phyloP scores from a whole-genome alignment of 2,113 vertebrate genomes.

The Oncorhynchus nerka region DNA sequence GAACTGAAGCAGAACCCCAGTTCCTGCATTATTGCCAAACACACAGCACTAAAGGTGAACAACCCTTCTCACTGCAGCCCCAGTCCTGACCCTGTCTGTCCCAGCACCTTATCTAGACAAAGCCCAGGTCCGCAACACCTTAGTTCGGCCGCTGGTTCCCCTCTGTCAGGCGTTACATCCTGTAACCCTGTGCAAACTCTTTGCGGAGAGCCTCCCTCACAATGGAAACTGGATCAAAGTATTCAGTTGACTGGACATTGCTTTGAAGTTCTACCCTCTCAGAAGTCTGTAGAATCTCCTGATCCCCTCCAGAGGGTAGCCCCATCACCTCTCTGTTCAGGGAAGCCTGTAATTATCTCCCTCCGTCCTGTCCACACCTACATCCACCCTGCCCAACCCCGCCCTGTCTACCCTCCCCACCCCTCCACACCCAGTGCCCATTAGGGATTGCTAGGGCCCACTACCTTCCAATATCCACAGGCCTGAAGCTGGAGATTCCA shows the following conservation, averaged over 20 bases:
- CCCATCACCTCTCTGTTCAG: conserved; percentile 17
- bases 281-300: conserved; percentile 9
- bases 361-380: conserved; percentile 13
- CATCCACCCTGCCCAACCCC: conserved; percentile 2
- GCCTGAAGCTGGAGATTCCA: conserved; percentile 84
- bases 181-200: conserved; percentile 25
- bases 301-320: conserved; percentile 30
- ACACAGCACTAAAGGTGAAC: conserved; percentile 1
- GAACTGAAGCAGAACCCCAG: not conserved
- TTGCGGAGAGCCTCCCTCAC: conserved; percentile 43
- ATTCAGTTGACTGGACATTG: conserved; percentile 39
- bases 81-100: conserved; percentile 28
- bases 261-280: conserved; percentile 45
- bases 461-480: conserved; percentile 84
- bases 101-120: conserved; percentile 34
- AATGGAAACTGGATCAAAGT: conserved; percentile 56
- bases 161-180: conserved; percentile 32
- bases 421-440: conserved; percentile 74
- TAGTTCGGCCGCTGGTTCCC: conserved; percentile 32
- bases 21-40: conserved; percentile 3
- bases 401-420: conserved; percentile 46
- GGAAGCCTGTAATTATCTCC: conserved; percentile 19
- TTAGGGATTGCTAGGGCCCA: conserved; percentile 82
- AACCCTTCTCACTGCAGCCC: not conserved
- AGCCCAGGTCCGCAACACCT: conserved; percentile 34